These are phyloP conservation scores for Sialia sialis DNA, from an alignment of 2,113 vertebrate genomes.

Conservation along the genomic window DNA sequence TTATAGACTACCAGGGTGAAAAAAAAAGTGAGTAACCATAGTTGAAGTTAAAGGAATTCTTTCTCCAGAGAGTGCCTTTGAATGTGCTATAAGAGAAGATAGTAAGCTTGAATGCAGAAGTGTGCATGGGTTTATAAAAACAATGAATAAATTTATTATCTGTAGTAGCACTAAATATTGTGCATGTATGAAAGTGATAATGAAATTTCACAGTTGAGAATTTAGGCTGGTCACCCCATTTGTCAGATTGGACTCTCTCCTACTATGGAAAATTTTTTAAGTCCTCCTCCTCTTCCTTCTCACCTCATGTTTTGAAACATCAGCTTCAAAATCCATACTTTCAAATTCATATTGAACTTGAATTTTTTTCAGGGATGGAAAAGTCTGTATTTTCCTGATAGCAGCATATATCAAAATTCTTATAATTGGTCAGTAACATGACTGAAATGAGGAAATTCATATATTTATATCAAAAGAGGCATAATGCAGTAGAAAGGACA, in stretches of 20 bases:
- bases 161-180: background rate
- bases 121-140: background rate
- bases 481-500: background rate
- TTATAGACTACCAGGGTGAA: background rate
- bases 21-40: background rate
- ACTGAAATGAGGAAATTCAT: background rate
- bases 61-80: background rate
- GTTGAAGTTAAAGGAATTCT: background rate
- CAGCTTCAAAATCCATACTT: background rate
- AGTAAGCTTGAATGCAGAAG: background rate
- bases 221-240: background rate
- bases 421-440: background rate
- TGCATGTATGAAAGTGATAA: background rate
- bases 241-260: background rate
- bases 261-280: background rate
- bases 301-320: background rate
- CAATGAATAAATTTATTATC: background rate
- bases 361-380: background rate
- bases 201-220: background rate
- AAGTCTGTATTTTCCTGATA: background rate
- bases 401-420: background rate
- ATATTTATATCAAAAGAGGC: background rate
- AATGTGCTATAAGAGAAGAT: background rate
- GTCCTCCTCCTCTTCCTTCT: background rate
- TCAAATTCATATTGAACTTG: background rate